Evolutionary conservation across 2,113 vertebrate species (phyloP), one percentile per base, ranked within the genome.

Genomic region (Cariama cristata): DNA sequence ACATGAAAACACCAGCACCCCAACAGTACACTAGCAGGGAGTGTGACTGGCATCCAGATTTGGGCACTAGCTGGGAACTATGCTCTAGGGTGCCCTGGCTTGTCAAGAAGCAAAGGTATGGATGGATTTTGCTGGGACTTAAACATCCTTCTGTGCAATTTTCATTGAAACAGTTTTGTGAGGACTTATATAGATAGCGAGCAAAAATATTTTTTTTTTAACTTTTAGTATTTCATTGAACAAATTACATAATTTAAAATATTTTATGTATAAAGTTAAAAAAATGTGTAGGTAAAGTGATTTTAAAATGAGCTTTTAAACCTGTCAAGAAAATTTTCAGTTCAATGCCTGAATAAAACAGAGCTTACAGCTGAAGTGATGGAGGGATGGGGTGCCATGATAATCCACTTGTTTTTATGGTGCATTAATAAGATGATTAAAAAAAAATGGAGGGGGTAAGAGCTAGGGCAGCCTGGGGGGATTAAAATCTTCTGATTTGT

Each of bases 341-440:
- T 60, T 75, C 26, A n/a, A 8, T 64, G 12, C 9, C 10, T 67
- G 35, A 79, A 50, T 14, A 50, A 53, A 93, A 20, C 5, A 22
- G 66, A 73, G 4, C 14, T 87, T 81, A 38, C 4, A 74, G 30
- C 14, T 64, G 52, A 79, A 90, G 4, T 49, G 66, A 18, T 33
- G 28, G 32, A 88, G 26, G 28, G 6, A 12, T 4, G 12, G 15
- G 15, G 4, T 44, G 8, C 0, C 0, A 9, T 23, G 40, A 44
- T 63, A 68, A 3, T 53, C 60, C 3, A 26, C 15, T 62, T 72
- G 6, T 12, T 79, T 83, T 93, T 47, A 42, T 67, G 35, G 7
- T 33, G 23, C 6, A 11, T 82, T 86, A 76, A n/a, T 59, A 55
- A 58, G 35, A 62, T 64, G 5, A 74, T 60, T 49, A 1, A 35